Base-by-base conservation (phyloP, 2,113 vertebrate species). In the Balaeniceps rex region DNA sequence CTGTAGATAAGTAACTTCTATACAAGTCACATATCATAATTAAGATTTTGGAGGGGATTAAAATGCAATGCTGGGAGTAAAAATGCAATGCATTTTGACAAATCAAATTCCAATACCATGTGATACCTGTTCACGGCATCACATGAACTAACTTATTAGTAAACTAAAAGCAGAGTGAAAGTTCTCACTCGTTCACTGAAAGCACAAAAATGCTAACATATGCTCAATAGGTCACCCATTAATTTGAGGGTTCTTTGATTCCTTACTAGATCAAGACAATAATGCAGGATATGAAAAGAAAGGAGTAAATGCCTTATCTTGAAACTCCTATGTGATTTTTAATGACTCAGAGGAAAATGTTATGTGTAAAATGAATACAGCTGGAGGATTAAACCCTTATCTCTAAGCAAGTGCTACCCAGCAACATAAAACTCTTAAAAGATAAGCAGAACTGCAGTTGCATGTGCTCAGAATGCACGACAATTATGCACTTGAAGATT, bases 391-490 rank as follows among this genome's bases (percentile, higher is more conserved):
- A 92, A 88, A 86, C 12, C 23, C 38, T 84, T 66, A 91, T 81
- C 94, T 91, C 60, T 60, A 26, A 21, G 58, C 33, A 92, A 91
- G 55, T 3, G 13, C 69, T 52, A 60, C 24, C 24, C 65, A 42
- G 72, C 23, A 66, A 75, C 42, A 85, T 51, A 38, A 61, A 88
- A 87, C 55, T 83, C 55, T 36, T 70, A 33, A 16, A n/a, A 19
- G 51, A 91, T 81, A 96, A 92, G 80, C 55, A 63, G 51, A 87
- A 78, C 80, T 94, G 88, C 94, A 96, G 89, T 66, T 87, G 81
- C 61, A 19, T 84, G 93, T 92, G 94, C 93, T 92, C 61, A 82
- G 94, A 96, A 94, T 80, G 60, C 83, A 92, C 54, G 66, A 70
- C 86, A 83, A 88, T 54, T 65, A 92, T 1, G n/a, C 58, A 72